Conservation (phyloP, 2,888 invertebrate genomes). For the Rhogogaster chlorosoma region DNA sequence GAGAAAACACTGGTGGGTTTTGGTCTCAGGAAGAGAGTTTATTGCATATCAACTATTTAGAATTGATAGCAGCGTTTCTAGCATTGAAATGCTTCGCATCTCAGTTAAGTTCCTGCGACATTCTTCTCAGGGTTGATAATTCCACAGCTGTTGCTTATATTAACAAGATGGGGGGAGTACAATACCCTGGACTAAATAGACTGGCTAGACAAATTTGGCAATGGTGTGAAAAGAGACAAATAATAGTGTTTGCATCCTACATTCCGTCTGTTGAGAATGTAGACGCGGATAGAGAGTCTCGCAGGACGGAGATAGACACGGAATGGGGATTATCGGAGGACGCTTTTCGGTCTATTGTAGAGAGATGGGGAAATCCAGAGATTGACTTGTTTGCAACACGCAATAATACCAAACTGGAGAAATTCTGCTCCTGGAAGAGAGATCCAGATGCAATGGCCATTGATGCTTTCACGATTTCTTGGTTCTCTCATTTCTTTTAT, state of each 20-base stretch:
- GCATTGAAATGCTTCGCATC: slow-evolving; percentile 30
- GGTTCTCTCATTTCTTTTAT: not conserved
- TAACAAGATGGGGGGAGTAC: slow-evolving; percentile 35
- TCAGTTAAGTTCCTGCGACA: not conserved
- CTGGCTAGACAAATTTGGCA: slow-evolving; percentile 38
- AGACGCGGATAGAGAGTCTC: not conserved
- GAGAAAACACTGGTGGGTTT: no score
- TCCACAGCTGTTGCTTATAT: slow-evolving; percentile 23
- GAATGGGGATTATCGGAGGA: not conserved
- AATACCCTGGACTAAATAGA: not conserved
- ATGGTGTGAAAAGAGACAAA: not conserved
- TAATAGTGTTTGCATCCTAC: not conserved
- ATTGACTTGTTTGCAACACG: not conserved
- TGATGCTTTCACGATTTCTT: not conserved
- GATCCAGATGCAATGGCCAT: not conserved
- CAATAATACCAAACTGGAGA: not conserved
- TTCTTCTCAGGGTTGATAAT: not conserved
- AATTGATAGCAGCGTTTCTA: slow-evolving; percentile 18
- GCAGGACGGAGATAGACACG: not conserved
- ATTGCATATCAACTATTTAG: slow-evolving; percentile 26
- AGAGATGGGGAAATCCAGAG: not conserved
- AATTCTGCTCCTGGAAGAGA: not conserved
- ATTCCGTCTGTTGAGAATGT: no score
- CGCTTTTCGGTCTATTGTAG: not conserved
- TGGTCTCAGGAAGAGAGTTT: no score